Evolutionary conservation across 2,797 vertebrate species (phyloP).

Genomic region (Schizopygopsis pylzovi): DNA sequence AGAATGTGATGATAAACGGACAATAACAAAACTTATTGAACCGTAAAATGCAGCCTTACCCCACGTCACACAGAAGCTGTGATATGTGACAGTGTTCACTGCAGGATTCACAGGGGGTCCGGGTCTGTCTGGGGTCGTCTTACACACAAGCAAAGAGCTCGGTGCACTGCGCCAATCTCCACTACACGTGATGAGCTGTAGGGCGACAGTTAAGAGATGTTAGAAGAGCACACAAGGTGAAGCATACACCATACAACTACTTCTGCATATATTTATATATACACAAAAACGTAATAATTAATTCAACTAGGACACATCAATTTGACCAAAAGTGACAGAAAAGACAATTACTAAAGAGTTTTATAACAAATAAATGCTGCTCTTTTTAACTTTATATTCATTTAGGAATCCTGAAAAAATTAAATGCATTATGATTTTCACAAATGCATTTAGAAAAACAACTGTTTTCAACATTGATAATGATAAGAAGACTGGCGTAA

Average conservation of each 20-base stretch:
- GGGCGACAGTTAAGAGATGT: slow-evolving; percentile 34
- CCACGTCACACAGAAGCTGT: slow-evolving; percentile 92
- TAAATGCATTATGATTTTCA: too few relatives aligned
- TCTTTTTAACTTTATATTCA: too few relatives aligned
- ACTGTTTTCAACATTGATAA: too few relatives aligned
- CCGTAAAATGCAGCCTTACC: slow-evolving; percentile 72
- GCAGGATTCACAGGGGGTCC: slow-evolving; percentile 88
- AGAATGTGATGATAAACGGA: not conserved
- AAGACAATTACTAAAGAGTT: not conserved
- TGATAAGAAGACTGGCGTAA: too few relatives aligned
- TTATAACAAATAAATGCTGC: not conserved
- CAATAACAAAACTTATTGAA: not conserved
- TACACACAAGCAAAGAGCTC: slow-evolving; percentile 93
- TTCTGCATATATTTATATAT: not conserved
- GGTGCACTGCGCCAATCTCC: slow-evolving; percentile 93
- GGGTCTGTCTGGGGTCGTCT: slow-evolving; percentile 94
- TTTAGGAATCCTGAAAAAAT: too few relatives aligned
- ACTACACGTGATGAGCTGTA: slow-evolving; percentile 92
- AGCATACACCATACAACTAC: not conserved
- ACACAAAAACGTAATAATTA: not conserved
- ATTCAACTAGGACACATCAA: not conserved
- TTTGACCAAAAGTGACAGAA: not conserved
- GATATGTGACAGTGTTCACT: slow-evolving; percentile 81
- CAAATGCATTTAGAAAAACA: too few relatives aligned
- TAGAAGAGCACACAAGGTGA: not conserved